Conservation (phyloP, 2,888 invertebrate genomes). For the Parascotia fuliginaria region DNA sequence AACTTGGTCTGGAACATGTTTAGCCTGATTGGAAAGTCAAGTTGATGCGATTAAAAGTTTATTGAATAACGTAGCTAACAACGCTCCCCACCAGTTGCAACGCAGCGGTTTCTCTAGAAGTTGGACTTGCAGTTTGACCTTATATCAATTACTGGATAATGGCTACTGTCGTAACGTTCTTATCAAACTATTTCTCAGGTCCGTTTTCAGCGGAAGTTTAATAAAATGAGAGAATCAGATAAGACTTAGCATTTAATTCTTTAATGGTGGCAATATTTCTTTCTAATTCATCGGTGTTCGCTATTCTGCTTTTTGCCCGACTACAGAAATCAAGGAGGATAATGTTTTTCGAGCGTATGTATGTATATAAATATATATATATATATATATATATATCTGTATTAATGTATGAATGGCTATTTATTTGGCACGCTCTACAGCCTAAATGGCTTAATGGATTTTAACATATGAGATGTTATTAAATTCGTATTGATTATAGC, state of each 20-base stretch:
- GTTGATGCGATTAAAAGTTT: slow-evolving; percentile 73
- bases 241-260: background rate
- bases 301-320: background rate
- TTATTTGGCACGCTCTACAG: too few species aligned
- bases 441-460: too few species aligned
- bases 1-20: slow-evolving; percentile 40
- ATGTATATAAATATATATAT: too few species aligned
- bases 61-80: slow-evolving; percentile 62
- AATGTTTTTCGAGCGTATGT: too few species aligned
- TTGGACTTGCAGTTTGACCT: slow-evolving; percentile 54
- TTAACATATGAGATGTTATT: too few species aligned
- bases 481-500: too few species aligned
- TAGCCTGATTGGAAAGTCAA: slow-evolving; percentile 60
- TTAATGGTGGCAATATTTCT: background rate
- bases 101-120: slow-evolving; percentile 46
- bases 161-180: slow-evolving; percentile 38
- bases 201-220: background rate
- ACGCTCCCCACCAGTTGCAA: slow-evolving; percentile 49
- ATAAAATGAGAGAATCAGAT: background rate
- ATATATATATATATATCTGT: too few species aligned
- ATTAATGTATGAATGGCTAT: too few species aligned
- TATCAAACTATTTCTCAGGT: slow-evolving; percentile 21
- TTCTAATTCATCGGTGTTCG: background rate
- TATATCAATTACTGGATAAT: slow-evolving; percentile 46
- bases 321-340: too few species aligned